A percentile compares a stretch with the other conserved stretches of the same genome.
phyloP scores from a whole-genome alignment of 2,888 invertebrate genomes.

The Cynaeus angustus region DNA sequence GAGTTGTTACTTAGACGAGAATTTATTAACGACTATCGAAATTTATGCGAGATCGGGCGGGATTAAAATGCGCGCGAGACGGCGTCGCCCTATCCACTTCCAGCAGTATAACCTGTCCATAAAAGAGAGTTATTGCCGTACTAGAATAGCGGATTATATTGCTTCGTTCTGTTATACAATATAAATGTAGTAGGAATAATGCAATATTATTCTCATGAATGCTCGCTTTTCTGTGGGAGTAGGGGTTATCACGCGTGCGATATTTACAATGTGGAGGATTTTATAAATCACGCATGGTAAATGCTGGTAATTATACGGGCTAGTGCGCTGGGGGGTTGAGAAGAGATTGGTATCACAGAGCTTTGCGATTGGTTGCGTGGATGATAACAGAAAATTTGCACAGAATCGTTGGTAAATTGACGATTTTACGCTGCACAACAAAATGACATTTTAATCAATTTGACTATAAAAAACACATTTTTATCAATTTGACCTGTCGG shows the following conservation, averaged over 20 bases:
- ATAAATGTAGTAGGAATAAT: conserved; percentile 55
- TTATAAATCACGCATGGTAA: conserved; percentile 31
- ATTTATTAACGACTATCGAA: conserved; percentile 59
- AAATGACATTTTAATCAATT: conserved; percentile 3
- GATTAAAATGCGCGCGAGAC: conserved; percentile 58
- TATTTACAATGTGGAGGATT: conserved; percentile 38
- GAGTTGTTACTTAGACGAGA: conserved; percentile 59
- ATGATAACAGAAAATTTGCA: conserved; percentile 18
- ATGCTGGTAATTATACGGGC: conserved; percentile 32
- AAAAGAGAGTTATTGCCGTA: conserved; percentile 57
- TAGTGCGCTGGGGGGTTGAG: conserved; percentile 10
- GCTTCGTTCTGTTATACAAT: conserved; percentile 55
- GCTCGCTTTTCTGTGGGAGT: conserved; percentile 18
- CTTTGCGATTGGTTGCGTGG: background rate
- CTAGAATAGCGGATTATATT: conserved; percentile 55
- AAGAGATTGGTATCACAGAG: conserved; percentile 12
- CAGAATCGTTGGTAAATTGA: background rate
- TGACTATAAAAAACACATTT: background rate
- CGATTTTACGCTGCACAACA: conserved; percentile 1
- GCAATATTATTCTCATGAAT: conserved; percentile 49
- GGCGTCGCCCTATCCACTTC: conserved; percentile 54
- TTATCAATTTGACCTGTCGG: no score
- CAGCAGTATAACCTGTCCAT: conserved; percentile 57
- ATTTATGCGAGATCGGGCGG: conserved; percentile 57
- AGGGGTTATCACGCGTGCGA: conserved; percentile 31